Percentiles rank a stretch among this genome's conserved stretches.
Conservation (phyloP, 2,888 invertebrate species). For the Anthophora plumipes region DNA sequence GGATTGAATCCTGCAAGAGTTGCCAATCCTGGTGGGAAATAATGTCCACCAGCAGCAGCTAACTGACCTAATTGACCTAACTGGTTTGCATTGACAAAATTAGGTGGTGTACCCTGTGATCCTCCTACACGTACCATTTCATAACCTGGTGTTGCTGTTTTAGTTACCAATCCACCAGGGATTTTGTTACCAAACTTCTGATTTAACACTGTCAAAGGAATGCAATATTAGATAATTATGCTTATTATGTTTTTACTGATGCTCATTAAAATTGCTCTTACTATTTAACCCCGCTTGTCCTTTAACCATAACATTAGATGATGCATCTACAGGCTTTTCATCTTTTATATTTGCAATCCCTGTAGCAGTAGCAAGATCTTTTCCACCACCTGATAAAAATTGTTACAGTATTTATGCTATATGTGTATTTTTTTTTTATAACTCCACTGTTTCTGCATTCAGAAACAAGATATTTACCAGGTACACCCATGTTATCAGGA, state of each 20-base stretch:
- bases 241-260: neutral
- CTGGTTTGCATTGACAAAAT: conserved; percentile 80
- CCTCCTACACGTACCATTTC: conserved; percentile 86
- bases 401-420: neutral
- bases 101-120: conserved; percentile 79
- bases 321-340: conserved; percentile 83
- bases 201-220: conserved; percentile 69
- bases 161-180: conserved; percentile 85
- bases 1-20: conserved; percentile 87
- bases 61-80: conserved; percentile 82
- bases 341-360: conserved; percentile 87
- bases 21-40: conserved; percentile 79
- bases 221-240: neutral
- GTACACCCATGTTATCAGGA: conserved; percentile 96
- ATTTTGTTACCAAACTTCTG: conserved; percentile 82
- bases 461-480: conserved; percentile 87
- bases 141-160: conserved; percentile 85
- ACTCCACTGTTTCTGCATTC: neutral
- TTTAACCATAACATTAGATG: conserved; percentile 69
- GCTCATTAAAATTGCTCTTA: conserved; percentile 55
- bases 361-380: conserved; percentile 93
- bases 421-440: neutral
- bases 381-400: conserved; percentile 90
- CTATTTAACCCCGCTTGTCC: conserved; percentile 76
- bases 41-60: conserved; percentile 69